Percentiles rank a stretch among this genome's conserved stretches.
Evolutionary conservation across 2,113 vertebrate genomes (phyloP).

Genomic region (Bubo scandiacus): DNA sequence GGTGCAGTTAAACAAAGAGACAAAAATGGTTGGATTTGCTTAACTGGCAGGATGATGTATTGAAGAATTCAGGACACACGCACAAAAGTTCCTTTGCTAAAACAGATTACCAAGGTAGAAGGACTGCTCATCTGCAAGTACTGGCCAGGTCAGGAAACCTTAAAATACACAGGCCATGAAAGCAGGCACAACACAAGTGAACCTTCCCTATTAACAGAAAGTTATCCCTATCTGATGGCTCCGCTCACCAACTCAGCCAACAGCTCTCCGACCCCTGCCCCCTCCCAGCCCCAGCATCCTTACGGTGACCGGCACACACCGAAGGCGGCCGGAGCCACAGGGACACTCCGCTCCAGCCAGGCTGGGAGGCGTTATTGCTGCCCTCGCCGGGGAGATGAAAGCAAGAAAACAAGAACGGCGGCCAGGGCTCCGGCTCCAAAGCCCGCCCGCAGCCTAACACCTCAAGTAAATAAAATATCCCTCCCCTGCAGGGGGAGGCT

Average conservation of each 20-base stretch:
- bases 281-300: neutral
- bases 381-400: neutral
- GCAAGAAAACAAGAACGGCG: neutral
- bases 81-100: neutral
- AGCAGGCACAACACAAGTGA: neutral
- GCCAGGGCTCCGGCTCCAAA: neutral
- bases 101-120: neutral
- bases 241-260: neutral
- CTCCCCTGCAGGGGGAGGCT: neutral
- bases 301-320: neutral
- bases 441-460: neutral
- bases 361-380: fast-evolving
- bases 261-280: neutral
- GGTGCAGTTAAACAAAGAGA: neutral
- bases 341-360: neutral
- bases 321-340: neutral
- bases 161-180: fast-evolving
- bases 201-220: neutral
- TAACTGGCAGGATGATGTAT: neutral
- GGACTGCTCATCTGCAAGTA: neutral
- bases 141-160: fast-evolving
- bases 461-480: neutral
- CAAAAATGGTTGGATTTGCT: neutral
- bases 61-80: neutral
- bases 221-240: fast-evolving